Base-by-base conservation (phyloP, 2,113 vertebrate genomes). In the Sigmodon hispidus region DNA sequence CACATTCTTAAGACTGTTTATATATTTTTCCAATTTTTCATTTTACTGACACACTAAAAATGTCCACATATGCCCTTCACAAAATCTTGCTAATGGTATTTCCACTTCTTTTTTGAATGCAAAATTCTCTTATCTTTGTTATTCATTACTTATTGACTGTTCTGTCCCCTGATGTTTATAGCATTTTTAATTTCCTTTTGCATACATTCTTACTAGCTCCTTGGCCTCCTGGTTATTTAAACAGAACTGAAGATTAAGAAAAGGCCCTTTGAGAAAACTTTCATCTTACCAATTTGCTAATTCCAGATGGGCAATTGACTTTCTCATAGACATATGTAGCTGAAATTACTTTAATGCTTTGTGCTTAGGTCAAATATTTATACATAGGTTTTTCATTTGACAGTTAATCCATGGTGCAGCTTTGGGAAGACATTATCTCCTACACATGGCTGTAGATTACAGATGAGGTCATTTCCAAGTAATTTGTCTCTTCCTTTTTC, bases 391-490 rank as follows among this genome's bases (percentile, higher is more conserved):
- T 96, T 97, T 96, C 89, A 93, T 96, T 97, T 96, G 93, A 95
- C 94, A 94, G 90, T 45, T 95, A 97, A 97, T 96, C 97, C 81
- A 89, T 97, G 94, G 63, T 45, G 36, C n/a, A 50, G 87, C 88
- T 94, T 92, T 73, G 85, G 94, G 61, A 93, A 96, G 63, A 87
- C 81, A 79, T 96, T 95, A 81, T 94, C 96, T 97, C 72, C 63
- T 95, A 67, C 76, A 67, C 75, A 61, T 94, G 93, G 61, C 87
- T 57, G 55, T 34, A 94, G 92, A 92, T 94, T 96, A 97, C 96
- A 84, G 59, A 96, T 94, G 90, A 96, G 76, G 72, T 93, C 55
- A 94, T 96, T 97, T 97, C 77, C 90, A 96, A 94, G 96, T 93
- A 81, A 95, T 97, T 97, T 96, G 86, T 96, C 94, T 96, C 93